Percentiles rank a stretch among this genome's conserved stretches.
Evolutionary conservation across 2,113 vertebrate genomes (phyloP).

Genomic region (Parotia lawesii): DNA sequence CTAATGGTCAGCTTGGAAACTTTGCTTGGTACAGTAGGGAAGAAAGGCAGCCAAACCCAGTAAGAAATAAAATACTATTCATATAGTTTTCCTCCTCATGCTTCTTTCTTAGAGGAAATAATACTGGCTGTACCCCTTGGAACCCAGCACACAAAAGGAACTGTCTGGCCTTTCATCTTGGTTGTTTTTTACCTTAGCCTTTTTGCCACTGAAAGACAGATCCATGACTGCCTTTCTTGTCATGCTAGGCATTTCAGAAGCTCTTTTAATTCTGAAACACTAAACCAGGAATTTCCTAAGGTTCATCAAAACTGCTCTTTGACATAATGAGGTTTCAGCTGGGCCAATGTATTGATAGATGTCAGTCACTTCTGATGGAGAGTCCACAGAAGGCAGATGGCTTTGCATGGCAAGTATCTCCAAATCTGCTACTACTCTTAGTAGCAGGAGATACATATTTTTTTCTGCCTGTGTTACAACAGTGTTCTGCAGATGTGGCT

Average conservation of each 20-base stretch:
- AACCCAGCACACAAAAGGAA: background rate
- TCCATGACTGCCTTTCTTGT: background rate
- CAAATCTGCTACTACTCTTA: background rate
- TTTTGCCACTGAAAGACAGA: background rate
- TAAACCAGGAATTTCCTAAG: background rate
- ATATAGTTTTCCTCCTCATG: background rate
- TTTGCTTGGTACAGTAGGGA: background rate
- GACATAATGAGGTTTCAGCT: background rate
- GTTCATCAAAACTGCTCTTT: background rate
- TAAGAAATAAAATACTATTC: background rate
- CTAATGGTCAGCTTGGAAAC: background rate
- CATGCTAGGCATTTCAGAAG: background rate
- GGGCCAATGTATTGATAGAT: constrained; percentile 12
- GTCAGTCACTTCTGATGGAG: background rate
- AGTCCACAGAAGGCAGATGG: background rate
- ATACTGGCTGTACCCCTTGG: accelerated
- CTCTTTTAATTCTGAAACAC: background rate
- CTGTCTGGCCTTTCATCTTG: background rate
- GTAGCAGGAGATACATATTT: accelerated
- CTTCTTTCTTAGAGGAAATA: background rate
- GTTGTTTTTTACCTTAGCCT: background rate
- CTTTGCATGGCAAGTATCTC: background rate
- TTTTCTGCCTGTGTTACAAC: background rate
- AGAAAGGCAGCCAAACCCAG: background rate
- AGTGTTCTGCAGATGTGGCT: background rate